Evolutionary conservation across 2,888 invertebrate species (phyloP), one percentile per base, ranked within the genome.

Genomic region (Ophioninae sp.): DNA sequence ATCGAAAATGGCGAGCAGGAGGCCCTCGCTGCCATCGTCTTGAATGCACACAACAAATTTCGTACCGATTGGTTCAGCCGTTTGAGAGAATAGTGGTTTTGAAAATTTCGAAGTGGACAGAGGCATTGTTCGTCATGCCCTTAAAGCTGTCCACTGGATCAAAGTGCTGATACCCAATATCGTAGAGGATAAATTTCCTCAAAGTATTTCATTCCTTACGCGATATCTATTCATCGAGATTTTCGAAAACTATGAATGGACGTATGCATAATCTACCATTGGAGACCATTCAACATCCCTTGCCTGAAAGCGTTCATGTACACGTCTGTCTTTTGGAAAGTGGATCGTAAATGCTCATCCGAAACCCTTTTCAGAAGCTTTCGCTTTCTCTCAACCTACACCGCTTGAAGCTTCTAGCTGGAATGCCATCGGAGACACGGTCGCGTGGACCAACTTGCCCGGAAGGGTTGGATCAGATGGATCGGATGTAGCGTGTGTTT

Each of bases 391-490:
- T 23, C 41, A 13, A 8, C 44, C 23, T 23, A 56, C 51, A 9
- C 30, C n/a, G 73, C 59, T 59, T 9, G 20, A 22, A 20, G 59
- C 71, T 30, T 51, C 51, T 17, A 72, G 13, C 56, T 69, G 61
- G 22, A 81, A 69, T 30, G 80, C 74, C 71, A 20, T 30, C 7
- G 75, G 51, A 17, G 79, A 68, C 75, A 81, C 64, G 83, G 72
- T 58, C 67, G 74, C 79, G 81, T 82, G 87, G 89, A 89, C 90
- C 91, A 91, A 91, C 91, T 91, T 91, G 91, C 91, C 90, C 89
- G 88, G 89, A 91, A 91, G 91, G 91, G 92, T 91, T 90, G 90
- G 91, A 92, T 92, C 92, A 91, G 92, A 92, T 90, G 91, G 90
- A 90, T 92, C 90, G 90, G 78, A 81, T 78, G 65, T 81, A 78